These are phyloP conservation scores for Dromococcyx pavoninus DNA, from an alignment of 2,797 vertebrate species.

Conservation along the genomic window DNA sequence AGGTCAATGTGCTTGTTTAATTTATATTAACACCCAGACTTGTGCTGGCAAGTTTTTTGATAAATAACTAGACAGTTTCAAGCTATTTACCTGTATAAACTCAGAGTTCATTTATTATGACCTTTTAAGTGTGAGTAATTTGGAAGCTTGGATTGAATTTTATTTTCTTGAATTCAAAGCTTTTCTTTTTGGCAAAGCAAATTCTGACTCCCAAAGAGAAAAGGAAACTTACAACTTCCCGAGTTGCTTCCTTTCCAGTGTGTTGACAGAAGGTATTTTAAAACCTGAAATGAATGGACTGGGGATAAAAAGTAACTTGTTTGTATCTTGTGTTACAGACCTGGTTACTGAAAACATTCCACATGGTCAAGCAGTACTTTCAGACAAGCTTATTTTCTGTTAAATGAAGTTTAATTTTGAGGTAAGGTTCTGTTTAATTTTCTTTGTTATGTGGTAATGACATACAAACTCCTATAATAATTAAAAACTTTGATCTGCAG, in stretches of 20 bases:
- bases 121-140: not conserved
- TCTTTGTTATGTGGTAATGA: not conserved
- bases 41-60: not conserved
- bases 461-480: not conserved
- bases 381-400: not conserved
- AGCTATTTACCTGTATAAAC: not conserved
- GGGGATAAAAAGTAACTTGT: not conserved
- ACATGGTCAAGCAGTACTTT: conserved; percentile 11
- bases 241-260: conserved; percentile 54
- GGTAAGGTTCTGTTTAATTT: conserved; percentile 50
- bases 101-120: not conserved
- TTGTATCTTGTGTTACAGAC: conserved; percentile 50
- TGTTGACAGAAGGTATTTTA: conserved; percentile 18
- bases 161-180: conserved; percentile 2
- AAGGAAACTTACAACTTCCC: conserved; percentile 51
- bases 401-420: conserved; percentile 56
- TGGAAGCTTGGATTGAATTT: conserved; percentile 4
- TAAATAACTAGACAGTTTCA: not conserved
- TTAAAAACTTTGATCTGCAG: not conserved
- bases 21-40: not conserved
- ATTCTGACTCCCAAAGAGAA: conserved; percentile 42
- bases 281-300: not conserved
- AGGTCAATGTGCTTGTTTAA: not conserved
- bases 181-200: conserved; percentile 15
- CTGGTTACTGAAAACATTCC: conserved; percentile 36